Evolutionary conservation across 2,113 vertebrate genomes (phyloP).

Genomic region (Echinops telfairi): DNA sequence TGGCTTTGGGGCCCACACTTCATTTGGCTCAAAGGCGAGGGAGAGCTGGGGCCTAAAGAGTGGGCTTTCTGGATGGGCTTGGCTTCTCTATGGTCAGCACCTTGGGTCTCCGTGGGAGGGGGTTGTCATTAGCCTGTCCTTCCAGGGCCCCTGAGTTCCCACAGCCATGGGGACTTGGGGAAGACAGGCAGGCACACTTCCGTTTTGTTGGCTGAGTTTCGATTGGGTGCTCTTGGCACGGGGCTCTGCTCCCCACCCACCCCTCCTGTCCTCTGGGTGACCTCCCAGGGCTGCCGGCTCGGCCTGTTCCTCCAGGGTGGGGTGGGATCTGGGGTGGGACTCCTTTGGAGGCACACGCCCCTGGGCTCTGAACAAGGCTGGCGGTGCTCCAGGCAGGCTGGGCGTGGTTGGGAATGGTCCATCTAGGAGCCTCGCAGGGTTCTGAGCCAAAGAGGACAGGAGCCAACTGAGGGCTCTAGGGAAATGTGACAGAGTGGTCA

Average conservation of each 20-base stretch:
- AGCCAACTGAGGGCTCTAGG: background rate
- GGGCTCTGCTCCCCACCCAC: constrained; percentile 14
- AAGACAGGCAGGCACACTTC: constrained; percentile 17
- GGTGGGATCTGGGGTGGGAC: background rate
- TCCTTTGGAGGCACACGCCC: background rate
- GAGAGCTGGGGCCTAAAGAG: background rate
- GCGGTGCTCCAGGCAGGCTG: background rate
- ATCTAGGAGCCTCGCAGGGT: background rate
- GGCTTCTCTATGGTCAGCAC: background rate
- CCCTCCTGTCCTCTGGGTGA: background rate
- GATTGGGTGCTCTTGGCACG: background rate
- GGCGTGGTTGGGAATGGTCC: background rate
- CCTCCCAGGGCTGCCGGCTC: background rate
- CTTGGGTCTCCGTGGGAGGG: background rate
- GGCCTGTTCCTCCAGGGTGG: background rate
- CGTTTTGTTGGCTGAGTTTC: constrained; percentile 57
- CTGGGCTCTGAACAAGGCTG: background rate
- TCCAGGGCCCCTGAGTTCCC: background rate
- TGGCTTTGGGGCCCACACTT: background rate
- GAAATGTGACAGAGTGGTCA: too few species aligned
- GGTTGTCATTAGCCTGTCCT: background rate
- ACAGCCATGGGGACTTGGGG: background rate
- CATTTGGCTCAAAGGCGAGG: background rate
- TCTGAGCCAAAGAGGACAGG: background rate
- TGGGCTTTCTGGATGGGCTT: background rate